A percentile compares a stretch with the other conserved stretches of the same genome.
Evolutionary conservation across 2,888 invertebrate species (phyloP).

Genomic region (Pseudoips prasinana): DNA sequence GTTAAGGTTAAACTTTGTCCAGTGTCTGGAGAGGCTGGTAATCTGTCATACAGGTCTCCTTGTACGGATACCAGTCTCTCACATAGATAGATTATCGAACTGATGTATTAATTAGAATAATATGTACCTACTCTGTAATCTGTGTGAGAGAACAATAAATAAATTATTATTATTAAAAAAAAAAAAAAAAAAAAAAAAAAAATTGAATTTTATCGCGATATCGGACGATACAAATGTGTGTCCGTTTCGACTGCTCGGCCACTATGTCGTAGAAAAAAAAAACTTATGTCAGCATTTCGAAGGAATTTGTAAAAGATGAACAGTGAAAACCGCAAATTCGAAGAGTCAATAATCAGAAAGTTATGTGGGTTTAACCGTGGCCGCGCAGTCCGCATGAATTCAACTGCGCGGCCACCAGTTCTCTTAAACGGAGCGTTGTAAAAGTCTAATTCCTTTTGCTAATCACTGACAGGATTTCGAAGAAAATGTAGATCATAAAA

Average conservation of each 20-base stretch:
- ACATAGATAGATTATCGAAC: too few relatives aligned
- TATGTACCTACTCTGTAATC: too few relatives aligned
- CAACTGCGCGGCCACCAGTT: constrained; percentile 3
- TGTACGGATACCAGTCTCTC: too few relatives aligned
- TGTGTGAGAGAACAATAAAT: too few relatives aligned
- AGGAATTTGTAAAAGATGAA: constrained; percentile 5
- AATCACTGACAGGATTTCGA: constrained; percentile 4
- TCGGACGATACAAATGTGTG: too few relatives aligned
- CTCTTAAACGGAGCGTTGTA: constrained; percentile 2
- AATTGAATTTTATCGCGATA: too few relatives aligned
- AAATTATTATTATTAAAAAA: too few relatives aligned
- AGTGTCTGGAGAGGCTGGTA: too few relatives aligned
- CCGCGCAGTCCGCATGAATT: constrained; percentile 3
- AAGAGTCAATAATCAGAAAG: constrained; percentile 5
- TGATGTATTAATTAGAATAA: too few relatives aligned
- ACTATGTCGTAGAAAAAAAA: constrained; percentile 8
- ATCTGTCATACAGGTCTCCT: too few relatives aligned
- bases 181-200: too few relatives aligned
- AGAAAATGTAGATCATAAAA: constrained; percentile 4
- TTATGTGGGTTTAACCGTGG: constrained; percentile 3
- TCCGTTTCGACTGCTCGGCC: constrained; percentile 4
- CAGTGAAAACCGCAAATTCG: constrained; percentile 4
- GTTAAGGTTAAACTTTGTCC: too few relatives aligned
- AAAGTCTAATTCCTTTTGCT: constrained; percentile 4
- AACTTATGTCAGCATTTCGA: constrained; percentile 12